Percentiles rank a stretch among this genome's conserved stretches.
These are phyloP conservation scores for Penaeus indicus DNA, from an alignment of 1,140 invertebrate genomes.

Conservation along the genomic window DNA sequence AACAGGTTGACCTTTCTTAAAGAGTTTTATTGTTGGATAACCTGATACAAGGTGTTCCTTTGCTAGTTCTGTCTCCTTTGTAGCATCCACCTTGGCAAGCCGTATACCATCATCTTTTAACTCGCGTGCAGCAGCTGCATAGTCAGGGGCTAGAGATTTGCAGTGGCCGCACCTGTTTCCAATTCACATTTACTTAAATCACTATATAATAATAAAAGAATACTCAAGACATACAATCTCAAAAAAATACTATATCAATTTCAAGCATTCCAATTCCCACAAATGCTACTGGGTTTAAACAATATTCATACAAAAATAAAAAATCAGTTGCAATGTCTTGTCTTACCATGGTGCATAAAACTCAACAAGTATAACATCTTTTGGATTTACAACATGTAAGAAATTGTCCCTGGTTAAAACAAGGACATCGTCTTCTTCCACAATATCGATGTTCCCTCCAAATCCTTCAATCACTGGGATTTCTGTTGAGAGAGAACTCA, in stretches of 20 bases:
- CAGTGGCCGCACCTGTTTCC: slow-evolving; percentile 71
- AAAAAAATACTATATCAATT: too few relatives aligned
- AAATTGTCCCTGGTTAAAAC: slow-evolving; percentile 72
- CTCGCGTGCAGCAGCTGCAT: slow-evolving; percentile 68
- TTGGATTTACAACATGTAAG: slow-evolving; percentile 70
- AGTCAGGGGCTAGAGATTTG: slow-evolving; percentile 69
- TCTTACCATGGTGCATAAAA: slow-evolving; percentile 72
- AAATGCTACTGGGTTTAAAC: too few relatives aligned
- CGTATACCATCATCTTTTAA: slow-evolving; percentile 70
- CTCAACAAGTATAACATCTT: slow-evolving; percentile 72
- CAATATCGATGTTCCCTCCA: slow-evolving; percentile 68
- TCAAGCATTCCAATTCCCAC: too few relatives aligned
- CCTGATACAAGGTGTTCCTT: slow-evolving; percentile 68
- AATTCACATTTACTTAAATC: background rate
- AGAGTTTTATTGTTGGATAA: slow-evolving; percentile 69
- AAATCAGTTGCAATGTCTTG: background rate
- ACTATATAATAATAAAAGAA: too few relatives aligned
- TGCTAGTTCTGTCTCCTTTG: slow-evolving; percentile 72
- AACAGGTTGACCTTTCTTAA: slow-evolving; percentile 70
- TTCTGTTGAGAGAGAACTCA: slow-evolving; percentile 16
- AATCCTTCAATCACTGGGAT: slow-evolving; percentile 49
- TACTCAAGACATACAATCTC: too few relatives aligned
- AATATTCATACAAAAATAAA: too few relatives aligned
- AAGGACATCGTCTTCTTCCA: slow-evolving; percentile 72
- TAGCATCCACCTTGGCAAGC: slow-evolving; percentile 74